Evolutionary conservation across 2,113 vertebrate species (phyloP).

Genomic region (Corvus cornix): DNA sequence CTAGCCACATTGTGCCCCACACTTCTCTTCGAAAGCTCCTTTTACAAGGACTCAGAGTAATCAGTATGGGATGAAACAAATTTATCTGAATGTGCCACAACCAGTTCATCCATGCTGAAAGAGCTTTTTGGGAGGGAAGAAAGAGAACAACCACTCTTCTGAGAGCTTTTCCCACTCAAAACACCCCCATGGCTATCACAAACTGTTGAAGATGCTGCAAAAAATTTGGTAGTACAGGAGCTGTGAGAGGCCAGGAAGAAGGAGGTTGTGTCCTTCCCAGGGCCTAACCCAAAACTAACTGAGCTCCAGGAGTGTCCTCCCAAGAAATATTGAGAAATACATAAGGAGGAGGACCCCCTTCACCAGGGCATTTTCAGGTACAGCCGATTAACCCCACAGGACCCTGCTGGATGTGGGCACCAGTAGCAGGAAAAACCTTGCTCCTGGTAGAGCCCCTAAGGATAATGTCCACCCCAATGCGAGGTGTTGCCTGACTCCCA

Average conservation of each 20-base stretch:
- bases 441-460: neutral
- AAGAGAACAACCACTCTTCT: neutral
- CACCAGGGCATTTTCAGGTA: neutral
- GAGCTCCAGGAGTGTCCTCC: neutral
- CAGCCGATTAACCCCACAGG: neutral
- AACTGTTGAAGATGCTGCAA: neutral
- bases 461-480: fast-evolving
- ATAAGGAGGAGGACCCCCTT: neutral
- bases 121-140: neutral
- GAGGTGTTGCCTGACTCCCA: neutral
- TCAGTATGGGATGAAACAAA: neutral
- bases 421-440: neutral
- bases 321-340: neutral
- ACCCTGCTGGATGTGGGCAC: neutral
- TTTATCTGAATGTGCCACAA: neutral
- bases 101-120: neutral
- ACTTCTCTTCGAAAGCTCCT: neutral
- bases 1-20: neutral
- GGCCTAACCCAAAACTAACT: neutral
- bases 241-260: neutral
- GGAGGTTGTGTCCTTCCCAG: neutral
- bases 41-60: neutral
- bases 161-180: neutral
- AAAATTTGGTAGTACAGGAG: neutral
- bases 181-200: neutral